Evolutionary conservation across 2,113 vertebrate genomes (phyloP), one percentile per base, ranked within the genome.

Genomic region (Salvelinus namaycush): DNA sequence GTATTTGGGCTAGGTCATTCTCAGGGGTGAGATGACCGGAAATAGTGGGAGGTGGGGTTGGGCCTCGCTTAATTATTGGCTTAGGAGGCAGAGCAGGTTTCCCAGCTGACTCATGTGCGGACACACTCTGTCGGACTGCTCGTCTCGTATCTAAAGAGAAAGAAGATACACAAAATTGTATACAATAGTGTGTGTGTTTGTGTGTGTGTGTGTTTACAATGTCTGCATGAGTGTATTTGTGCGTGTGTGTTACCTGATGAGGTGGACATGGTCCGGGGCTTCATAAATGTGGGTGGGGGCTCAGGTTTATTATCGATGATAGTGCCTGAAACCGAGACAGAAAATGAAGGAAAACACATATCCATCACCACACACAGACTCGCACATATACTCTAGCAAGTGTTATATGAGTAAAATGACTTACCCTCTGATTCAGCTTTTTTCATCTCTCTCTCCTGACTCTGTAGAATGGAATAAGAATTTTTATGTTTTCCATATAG

Each of bases 371-470:
- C 2, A 48, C 66, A 68, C 66, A 68, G n/a, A 29, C 64, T 18
- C 18, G 3, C 67, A 34, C 67, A 68, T 29, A 34, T 8, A 34
- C 27, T 20, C 0, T 5, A 68, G 20, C 34, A 69, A n/a, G 7
- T 44, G 20, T 48, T 51, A 49, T 8, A 13, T 20, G 59, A 75
- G 82, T 73, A 72, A 81, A 57, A 20, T 24, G 39, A 83, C 81
- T 70, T 90, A 97, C 96, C 96, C 18, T 97, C 96, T 27, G 96
- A 97, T 84, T 96, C 96, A 0, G 96, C 96, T 80, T 97, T 97
- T 91, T 96, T 96, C 92, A 97, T 96, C 84, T 97, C 96, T 3
- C 86, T 95, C 59, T 97, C 96, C 89, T 94, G 96, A 90, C 83
- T 95, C 95, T 97, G 90, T 49, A 74, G 76, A 87, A 74, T 48